Evolutionary conservation across 2,113 vertebrate species (phyloP).

Genomic region (Otis tarda): DNA sequence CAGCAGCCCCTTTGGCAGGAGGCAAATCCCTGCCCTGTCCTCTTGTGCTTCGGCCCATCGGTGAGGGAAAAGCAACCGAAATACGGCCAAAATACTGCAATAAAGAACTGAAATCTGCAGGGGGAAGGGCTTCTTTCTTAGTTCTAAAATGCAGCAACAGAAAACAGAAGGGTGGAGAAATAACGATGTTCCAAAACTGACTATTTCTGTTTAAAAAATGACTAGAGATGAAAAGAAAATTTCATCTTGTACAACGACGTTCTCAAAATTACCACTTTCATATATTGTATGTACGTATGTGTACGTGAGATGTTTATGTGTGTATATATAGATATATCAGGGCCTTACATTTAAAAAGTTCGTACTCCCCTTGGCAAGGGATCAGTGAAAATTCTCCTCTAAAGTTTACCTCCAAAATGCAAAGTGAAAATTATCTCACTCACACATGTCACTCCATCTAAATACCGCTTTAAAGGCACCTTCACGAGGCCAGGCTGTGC

Average conservation of each 20-base stretch:
- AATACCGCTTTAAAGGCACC: neutral
- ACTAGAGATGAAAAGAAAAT: neutral
- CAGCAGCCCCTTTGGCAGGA: accelerated
- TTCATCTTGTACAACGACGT: neutral
- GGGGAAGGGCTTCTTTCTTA: neutral
- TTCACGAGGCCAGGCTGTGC: neutral
- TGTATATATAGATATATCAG: accelerated
- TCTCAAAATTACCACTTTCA: neutral
- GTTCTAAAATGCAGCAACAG: neutral
- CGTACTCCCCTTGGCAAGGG: neutral
- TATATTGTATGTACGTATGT: neutral
- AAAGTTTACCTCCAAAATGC: neutral
- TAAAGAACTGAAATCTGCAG: neutral
- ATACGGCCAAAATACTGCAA: neutral
- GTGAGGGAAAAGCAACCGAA: neutral
- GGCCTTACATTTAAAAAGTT: neutral
- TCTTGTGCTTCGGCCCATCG: neutral
- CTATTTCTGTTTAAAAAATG: neutral
- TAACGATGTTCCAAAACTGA: neutral
- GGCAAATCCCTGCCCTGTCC: neutral
- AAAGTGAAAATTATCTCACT: neutral
- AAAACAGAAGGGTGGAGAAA: neutral
- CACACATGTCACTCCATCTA: neutral
- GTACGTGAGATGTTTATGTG: accelerated
- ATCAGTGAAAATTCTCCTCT: neutral